These are phyloP conservation scores for Odontothrips loti DNA, from an alignment of 2,888 invertebrate genomes.

Conservation along the genomic window DNA sequence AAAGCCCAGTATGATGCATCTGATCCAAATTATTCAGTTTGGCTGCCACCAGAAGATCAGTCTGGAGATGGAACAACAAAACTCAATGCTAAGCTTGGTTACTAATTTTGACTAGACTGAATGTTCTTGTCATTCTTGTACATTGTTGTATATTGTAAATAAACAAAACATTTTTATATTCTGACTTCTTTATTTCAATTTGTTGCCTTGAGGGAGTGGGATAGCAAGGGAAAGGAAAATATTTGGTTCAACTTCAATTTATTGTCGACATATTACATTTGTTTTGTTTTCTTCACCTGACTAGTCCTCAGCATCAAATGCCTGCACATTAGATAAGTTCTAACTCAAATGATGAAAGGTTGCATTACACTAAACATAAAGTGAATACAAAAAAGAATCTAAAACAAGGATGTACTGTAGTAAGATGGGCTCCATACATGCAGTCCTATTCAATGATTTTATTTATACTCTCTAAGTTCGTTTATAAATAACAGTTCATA, in stretches of 20 bases:
- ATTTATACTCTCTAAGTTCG: too few relatives aligned
- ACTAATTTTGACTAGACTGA: constrained; percentile 49
- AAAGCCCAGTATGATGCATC: constrained; percentile 1
- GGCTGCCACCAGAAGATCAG: constrained; percentile 73
- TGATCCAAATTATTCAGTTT: constrained; percentile 48
- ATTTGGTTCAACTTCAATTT: neutral
- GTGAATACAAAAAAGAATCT: neutral
- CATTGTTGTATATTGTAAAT: neutral
- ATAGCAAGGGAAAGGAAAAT: neutral
- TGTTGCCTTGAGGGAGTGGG: too few relatives aligned
- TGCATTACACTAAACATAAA: neutral
- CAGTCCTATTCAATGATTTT: too few relatives aligned
- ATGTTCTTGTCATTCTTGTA: neutral
- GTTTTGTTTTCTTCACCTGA: neutral
- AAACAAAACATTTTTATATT: neutral
- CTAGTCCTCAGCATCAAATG: constrained; percentile 15
- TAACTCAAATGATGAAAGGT: neutral
- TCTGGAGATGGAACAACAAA: constrained; percentile 71
- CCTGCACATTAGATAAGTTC: neutral
- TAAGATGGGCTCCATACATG: too few relatives aligned
- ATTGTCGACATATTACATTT: neutral
- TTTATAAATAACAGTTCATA: too few relatives aligned
- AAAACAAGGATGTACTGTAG: neutral
- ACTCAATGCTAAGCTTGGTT: constrained; percentile 73
- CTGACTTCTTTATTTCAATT: too few relatives aligned